phyloP scores from a whole-genome alignment of 1,140 invertebrate species.

The Achatina immaculata region DNA sequence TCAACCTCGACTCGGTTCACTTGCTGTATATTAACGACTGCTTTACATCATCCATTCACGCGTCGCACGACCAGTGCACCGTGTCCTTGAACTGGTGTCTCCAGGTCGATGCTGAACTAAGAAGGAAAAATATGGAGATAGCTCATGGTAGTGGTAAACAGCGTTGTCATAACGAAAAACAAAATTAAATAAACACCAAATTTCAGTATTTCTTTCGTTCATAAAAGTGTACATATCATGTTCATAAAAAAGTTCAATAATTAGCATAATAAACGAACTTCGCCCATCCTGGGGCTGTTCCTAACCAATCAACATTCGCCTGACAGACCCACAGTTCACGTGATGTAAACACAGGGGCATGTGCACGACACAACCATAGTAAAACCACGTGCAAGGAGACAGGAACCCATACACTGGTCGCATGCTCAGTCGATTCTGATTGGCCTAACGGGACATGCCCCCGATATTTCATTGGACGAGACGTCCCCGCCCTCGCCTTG shows the following conservation, averaged over 20 bases:
- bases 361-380: conserved; percentile 2
- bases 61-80: neutral
- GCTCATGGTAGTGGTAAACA: too few relatives aligned
- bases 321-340: neutral
- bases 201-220: too few relatives aligned
- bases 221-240: too few relatives aligned
- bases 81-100: conserved; percentile 13
- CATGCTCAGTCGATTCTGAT: conserved; percentile 24
- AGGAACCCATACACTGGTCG: neutral
- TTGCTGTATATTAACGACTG: too few relatives aligned
- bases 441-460: conserved; percentile 19
- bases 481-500: conserved; percentile 34
- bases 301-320: neutral
- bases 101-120: too few relatives aligned
- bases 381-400: conserved; percentile 27
- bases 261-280: neutral
- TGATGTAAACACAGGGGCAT: conserved; percentile 36
- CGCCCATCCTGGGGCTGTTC: neutral
- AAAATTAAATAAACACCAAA: too few relatives aligned
- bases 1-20: too few relatives aligned
- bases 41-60: conserved; percentile 9
- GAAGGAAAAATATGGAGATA: too few relatives aligned
- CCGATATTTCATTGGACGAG: conserved; percentile 26
- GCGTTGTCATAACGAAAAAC: too few relatives aligned
- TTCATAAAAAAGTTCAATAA: too few relatives aligned